Conservation (phyloP, 2,113 vertebrate species). For the Microcebus murinus region DNA sequence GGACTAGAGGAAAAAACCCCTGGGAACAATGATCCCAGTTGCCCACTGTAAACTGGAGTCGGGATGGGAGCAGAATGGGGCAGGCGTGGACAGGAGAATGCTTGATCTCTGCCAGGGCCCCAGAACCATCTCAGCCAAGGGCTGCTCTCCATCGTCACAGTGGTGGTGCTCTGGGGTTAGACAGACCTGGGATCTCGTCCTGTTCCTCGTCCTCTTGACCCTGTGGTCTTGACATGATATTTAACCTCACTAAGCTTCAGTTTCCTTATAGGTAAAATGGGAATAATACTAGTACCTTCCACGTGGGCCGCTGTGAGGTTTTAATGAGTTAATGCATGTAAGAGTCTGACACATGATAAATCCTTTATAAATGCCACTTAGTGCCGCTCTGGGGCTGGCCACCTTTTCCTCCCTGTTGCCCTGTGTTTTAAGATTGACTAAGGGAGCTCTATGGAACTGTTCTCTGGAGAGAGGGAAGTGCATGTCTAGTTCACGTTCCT, state of each 20-base stretch:
- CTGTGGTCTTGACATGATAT: not conserved
- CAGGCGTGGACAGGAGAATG: not conserved
- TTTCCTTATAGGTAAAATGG: not conserved
- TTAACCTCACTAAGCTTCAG: not conserved
- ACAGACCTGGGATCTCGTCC: not conserved
- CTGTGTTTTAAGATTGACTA: constrained; percentile 20
- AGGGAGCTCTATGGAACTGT: not conserved
- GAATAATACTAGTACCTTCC: not conserved
- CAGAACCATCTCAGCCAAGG: not conserved
- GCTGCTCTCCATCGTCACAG: not conserved
- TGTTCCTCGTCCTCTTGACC: not conserved
- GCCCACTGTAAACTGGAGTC: not conserved
- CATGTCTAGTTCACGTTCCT: not conserved
- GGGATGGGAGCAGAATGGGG: not conserved
- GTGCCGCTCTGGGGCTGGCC: not conserved
- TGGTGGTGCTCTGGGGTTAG: not conserved
- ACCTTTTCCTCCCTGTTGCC: not conserved
- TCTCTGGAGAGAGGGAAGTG: not conserved
- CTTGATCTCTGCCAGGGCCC: not conserved
- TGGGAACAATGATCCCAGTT: not conserved
- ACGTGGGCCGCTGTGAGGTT: not conserved
- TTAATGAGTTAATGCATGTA: not conserved
- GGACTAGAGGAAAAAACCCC: not conserved
- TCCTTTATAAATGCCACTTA: not conserved
- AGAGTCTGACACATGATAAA: not conserved